Base-by-base conservation (phyloP, 2,113 vertebrate species). In the Caretta caretta region DNA sequence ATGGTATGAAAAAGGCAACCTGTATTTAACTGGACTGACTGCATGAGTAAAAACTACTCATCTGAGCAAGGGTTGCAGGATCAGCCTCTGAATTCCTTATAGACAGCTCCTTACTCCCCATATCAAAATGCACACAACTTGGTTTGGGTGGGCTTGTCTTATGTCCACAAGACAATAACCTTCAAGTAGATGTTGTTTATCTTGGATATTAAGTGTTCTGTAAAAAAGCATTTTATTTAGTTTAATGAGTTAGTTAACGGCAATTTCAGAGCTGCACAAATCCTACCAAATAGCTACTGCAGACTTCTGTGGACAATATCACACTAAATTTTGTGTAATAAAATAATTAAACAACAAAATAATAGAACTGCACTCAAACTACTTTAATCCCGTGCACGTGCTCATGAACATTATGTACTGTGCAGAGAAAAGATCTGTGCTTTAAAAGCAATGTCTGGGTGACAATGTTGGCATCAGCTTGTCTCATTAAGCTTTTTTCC, bases 191-290 rank as follows among this genome's bases (percentile, higher is more conserved):
- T 13, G 51, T 29, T 86, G 1, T 80, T 96, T 92, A 85, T 75
- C 17, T 83, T 59, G 76, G 59, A 49, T 38, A 93, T 7, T 85
- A 86, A 89, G 1, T 1, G 24, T 86, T 87, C 87, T 92, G 13
- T 38, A 7, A 80, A 86, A 56, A 92, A 56, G 1, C 49, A 89
- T 76, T 94, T 95, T 65, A 90, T 50, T 3, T 79, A 31, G 88
- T 57, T 93, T 59, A 93, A 56, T 56, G 6, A 5, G 17, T 38
- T 92, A 85, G n/a, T 72, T 87, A 94, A 92, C 62, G 53, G 24
- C 24, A 96, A 69, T 78, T 95, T 84, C 90, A 69, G 92, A 97
- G 83, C 48, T 93, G 29, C 69, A 75, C 97, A 78, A 72, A 56
- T 91, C 16, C 19, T 90, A 27, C 48, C 65, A 92, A 96, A 56